Base-by-base conservation (phyloP, 30 jellyfish, hydroid and myxozoan genomes). In the Rhopilema esculentum region DNA sequence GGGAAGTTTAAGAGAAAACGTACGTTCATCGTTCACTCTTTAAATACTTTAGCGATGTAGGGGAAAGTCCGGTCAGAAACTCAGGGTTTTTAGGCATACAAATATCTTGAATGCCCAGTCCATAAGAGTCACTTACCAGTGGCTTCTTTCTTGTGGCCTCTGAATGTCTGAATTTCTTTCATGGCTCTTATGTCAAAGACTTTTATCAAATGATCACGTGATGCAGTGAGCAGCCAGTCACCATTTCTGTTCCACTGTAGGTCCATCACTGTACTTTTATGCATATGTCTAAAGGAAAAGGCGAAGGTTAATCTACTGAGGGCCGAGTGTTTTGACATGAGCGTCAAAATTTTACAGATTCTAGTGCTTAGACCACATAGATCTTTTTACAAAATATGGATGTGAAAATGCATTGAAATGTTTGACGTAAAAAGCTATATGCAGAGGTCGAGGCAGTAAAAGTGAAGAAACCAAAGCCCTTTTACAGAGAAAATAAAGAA, bases 71-170 rank as follows among this genome's bases (percentile, higher is more conserved):
- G n/a, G n/a, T n/a, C n/a, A n/a, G n/a, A n/a, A n/a, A n/a, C n/a
- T n/a, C n/a, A n/a, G n/a, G n/a, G n/a, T n/a, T n/a, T n/a, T n/a
- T n/a, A n/a, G n/a, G n/a, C n/a, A n/a, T n/a, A n/a, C n/a, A n/a
- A n/a, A n/a, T n/a, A n/a, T n/a, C n/a, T n/a, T n/a, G n/a, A n/a
- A n/a, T n/a, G n/a, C n/a, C n/a, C n/a, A n/a, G 6, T 40, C 12
- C 57, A 40, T 40, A 12, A 40, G 57, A 6, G 12, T 24, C 16
- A 27, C 94, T 51, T 53, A 95, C 98, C 96, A 22, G 97, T 93
- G 23, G 98, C 98, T 52, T 96, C 99, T 27, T 91, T 96, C 82
- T 96, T 96, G 93, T 96, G 98, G 0, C 99, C 99, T 71, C 99
- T 84, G 63, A 96, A 96, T 1, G 98, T 89, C 61, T 79, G 93